These are phyloP conservation scores for Tenualosa ilisha DNA, from an alignment of 2,797 vertebrate species.

Conservation along the genomic window DNA sequence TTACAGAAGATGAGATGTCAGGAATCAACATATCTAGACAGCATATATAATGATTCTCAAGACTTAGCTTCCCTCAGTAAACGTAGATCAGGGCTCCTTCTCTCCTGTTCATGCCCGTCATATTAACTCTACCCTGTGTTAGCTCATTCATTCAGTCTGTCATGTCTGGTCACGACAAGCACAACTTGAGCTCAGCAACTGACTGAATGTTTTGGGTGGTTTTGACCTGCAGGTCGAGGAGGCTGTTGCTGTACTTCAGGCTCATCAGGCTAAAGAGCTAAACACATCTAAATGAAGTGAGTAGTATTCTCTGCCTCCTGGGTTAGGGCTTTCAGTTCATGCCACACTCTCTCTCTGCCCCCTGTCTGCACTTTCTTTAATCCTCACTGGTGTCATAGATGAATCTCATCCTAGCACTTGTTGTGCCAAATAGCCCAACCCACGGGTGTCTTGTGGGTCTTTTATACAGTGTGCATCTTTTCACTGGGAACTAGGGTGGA, in stretches of 20 bases:
- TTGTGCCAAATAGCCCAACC: background rate
- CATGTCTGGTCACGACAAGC: background rate
- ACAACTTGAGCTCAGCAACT: background rate
- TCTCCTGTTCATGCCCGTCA: too few relatives aligned
- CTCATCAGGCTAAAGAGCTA: slow-evolving; percentile 80
- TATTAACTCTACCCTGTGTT: too few relatives aligned
- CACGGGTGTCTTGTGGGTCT: too few relatives aligned
- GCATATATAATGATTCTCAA: too few relatives aligned
- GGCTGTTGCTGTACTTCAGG: slow-evolving; percentile 88
- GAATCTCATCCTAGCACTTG: too few relatives aligned
- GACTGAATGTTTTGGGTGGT: background rate
- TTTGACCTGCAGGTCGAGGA: slow-evolving; percentile 82
- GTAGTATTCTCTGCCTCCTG: slow-evolving; percentile 53
- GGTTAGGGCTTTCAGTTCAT: slow-evolving; percentile 29
- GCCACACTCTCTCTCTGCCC: background rate
- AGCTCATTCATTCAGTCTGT: background rate
- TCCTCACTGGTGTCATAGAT: background rate
- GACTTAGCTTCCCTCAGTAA: too few relatives aligned
- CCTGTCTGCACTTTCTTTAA: background rate
- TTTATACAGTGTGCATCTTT: too few relatives aligned
- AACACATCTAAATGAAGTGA: slow-evolving; percentile 61
- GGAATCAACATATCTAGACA: too few relatives aligned
- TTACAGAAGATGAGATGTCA: too few relatives aligned
- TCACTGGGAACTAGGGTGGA: background rate
- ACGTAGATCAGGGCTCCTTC: too few relatives aligned